Evolutionary conservation across 2,113 vertebrate species (phyloP).

Genomic region (Bubo scandiacus): DNA sequence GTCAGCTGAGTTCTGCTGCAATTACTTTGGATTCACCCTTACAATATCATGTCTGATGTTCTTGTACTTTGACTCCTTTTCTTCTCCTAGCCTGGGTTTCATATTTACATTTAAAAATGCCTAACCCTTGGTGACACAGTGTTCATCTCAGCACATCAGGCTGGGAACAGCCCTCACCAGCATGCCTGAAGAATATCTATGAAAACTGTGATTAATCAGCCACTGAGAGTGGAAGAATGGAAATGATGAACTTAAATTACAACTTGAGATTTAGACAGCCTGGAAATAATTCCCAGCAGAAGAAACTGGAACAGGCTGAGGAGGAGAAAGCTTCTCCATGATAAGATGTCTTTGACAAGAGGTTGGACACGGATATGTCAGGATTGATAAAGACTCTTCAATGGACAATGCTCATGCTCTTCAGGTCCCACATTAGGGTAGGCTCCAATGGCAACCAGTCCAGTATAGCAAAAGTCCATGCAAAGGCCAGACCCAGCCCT

Average conservation of each 20-base stretch:
- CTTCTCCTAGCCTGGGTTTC: background rate
- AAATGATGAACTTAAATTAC: background rate
- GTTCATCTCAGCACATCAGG: background rate
- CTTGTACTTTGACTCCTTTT: background rate
- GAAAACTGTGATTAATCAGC: background rate
- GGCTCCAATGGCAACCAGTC: background rate
- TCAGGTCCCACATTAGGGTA: background rate
- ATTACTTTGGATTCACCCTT: background rate
- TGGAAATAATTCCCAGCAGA: background rate
- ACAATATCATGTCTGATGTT: background rate
- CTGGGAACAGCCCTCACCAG: background rate
- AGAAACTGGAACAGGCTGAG: background rate
- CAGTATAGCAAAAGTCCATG: background rate
- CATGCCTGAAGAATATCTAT: background rate
- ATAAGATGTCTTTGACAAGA: background rate
- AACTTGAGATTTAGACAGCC: background rate
- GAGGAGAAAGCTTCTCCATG: background rate
- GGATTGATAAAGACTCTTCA: background rate
- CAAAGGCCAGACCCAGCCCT: background rate
- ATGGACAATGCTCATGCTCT: background rate
- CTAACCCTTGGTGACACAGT: background rate
- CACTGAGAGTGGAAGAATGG: background rate
- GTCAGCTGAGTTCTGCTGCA: background rate
- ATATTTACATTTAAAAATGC: background rate
- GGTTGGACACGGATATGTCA: background rate